Base-by-base conservation (phyloP, 1,140 invertebrate species). In the Trachymyrmex cornetzi region DNA sequence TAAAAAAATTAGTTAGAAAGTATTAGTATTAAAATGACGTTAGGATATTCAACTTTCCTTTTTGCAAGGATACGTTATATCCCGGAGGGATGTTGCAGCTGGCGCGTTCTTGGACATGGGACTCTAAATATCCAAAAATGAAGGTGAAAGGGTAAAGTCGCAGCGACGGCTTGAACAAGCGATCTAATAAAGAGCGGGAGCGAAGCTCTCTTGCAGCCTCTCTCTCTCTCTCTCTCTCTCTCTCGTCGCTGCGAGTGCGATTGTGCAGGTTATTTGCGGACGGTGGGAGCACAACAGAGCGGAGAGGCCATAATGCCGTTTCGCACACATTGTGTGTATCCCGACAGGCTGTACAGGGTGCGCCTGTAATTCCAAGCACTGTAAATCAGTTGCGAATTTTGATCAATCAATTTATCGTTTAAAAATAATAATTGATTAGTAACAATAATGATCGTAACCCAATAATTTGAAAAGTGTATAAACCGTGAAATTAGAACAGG, bases 181-280 rank as follows among this genome's bases (percentile, higher is more conserved):
- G 71, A 50, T 85, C 44, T 86, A 88, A 86, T 88, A 86, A 86
- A 88, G 84, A 59, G 57, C 66, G 57, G 79, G 61, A 72, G 50
- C 38, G 55, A 50, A 50, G 53, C 48, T 79, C 84, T 50, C 50
- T 66, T 74, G 22, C 61, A 30, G 24, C 3, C 66, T 71, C n/a
- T 55, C 50, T 71, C 34, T 80, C 57, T 74, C 67, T 64, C 77
- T 66, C 66, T 72, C n/a, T 71, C 16, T 72, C 69, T 87, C 64
- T 48, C 81, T 50, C 57, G 38, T 55, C 19, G 59, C 59, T 27
- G 22, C 48, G 44, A 57, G 61, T 72, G 38, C 82, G 84, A 88
- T 86, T 79, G 55, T 55, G 64, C 27, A 55, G 87, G 82, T 86
- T 88, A 88, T 88, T 88, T 88, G 87, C 84, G 87, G 87, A 88